Percentiles rank a stretch among this genome's conserved stretches.
These are phyloP conservation scores for Piaya cayana DNA, from an alignment of 2,113 vertebrate genomes.

Conservation along the genomic window DNA sequence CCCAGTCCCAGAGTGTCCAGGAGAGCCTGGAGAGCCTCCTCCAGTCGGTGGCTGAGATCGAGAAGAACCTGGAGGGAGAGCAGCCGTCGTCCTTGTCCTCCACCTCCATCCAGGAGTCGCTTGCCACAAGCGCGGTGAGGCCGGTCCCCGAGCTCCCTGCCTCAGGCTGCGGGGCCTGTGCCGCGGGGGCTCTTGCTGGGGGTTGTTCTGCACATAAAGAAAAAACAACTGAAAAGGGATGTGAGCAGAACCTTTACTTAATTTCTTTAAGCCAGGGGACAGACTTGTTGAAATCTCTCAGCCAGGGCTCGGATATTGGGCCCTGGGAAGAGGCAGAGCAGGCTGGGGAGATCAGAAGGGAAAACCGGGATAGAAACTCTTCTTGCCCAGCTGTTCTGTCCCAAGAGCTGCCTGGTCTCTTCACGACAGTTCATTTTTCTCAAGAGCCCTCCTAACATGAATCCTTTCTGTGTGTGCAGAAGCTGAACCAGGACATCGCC, in stretches of 20 bases:
- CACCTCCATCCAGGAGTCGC: constrained; percentile 85
- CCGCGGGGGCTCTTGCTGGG: rapidly evolving
- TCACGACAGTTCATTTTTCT: neutral
- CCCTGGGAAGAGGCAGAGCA: neutral
- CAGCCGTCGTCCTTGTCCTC: constrained; percentile 77
- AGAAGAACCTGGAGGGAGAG: constrained; percentile 71
- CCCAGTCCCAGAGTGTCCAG: constrained; percentile 93
- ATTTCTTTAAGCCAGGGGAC: neutral
- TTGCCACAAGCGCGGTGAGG: constrained; percentile 88
- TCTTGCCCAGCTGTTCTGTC: neutral
- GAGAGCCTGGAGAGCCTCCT: constrained; percentile 89
- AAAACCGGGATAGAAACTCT: rapidly evolving
- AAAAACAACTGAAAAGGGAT: neutral
- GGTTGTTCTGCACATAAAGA: neutral
- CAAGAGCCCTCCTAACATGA: neutral
- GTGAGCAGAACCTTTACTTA: neutral
- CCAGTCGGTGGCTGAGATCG: constrained; percentile 84
- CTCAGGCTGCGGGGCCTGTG: neutral
- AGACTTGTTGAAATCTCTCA: neutral
- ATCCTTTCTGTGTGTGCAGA: constrained; percentile 72
- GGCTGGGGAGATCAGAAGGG: neutral
- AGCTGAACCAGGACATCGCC: constrained; percentile 92
- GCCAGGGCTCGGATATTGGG: neutral
- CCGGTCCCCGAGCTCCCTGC: neutral
- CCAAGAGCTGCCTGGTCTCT: neutral